A percentile compares a stretch with the other conserved stretches of the same genome.
phyloP scores from a whole-genome alignment of 2,113 vertebrate species.

The Anas platyrhynchos region DNA sequence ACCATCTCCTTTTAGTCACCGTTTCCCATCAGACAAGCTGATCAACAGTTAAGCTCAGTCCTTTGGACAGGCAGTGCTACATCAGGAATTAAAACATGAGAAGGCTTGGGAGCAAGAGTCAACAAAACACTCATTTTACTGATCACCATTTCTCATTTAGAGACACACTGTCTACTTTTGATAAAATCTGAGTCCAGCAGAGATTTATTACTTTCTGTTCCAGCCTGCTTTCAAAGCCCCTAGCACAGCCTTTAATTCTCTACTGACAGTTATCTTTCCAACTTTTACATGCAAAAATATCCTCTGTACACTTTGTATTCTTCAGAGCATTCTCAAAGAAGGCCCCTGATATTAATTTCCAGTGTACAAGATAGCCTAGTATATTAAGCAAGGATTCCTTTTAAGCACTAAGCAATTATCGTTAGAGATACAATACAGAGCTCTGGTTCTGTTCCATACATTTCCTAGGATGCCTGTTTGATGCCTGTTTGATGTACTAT shows the following conservation, averaged over 20 bases:
- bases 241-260: not conserved
- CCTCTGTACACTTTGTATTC: not conserved
- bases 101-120: not conserved
- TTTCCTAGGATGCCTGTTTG: not conserved
- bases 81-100: not conserved
- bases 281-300: not conserved
- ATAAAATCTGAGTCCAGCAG: slow-evolving; percentile 17
- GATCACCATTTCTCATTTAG: not conserved
- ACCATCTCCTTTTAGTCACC: not conserved
- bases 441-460: not conserved
- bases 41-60: not conserved
- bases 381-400: not conserved
- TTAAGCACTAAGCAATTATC: not conserved
- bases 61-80: not conserved
- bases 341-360: not conserved
- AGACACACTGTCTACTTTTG: not conserved
- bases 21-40: not conserved
- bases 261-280: not conserved
- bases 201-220: slow-evolving; percentile 11
- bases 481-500: not conserved
- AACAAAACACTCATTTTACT: slow-evolving; percentile 5
- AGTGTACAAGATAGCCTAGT: not conserved
- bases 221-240: slow-evolving; percentile 5
- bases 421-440: not conserved
- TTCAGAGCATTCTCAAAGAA: not conserved